phyloP scores from a whole-genome alignment of 1,140 invertebrate genomes.

The Drosophila virilis region DNA sequence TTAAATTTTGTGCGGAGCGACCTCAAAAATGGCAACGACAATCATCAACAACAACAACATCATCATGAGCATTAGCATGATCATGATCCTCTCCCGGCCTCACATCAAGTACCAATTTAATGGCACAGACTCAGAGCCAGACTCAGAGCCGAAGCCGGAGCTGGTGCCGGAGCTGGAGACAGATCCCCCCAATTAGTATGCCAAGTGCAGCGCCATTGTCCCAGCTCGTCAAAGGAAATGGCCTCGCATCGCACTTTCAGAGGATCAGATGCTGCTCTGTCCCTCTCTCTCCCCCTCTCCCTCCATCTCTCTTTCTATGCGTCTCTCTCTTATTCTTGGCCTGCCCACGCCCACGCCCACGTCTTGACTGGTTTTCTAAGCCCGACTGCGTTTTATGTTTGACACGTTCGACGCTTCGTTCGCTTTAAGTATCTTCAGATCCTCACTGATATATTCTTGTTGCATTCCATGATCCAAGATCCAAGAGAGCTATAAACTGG shows the following conservation, averaged over 20 bases:
- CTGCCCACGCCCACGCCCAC: constrained; percentile 36
- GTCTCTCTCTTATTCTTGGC: not conserved
- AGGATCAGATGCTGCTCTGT: constrained; percentile 37
- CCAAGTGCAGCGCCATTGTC: constrained; percentile 35
- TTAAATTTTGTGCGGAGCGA: constrained; percentile 61
- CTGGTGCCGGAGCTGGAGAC: not conserved
- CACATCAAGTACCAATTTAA: constrained; percentile 70
- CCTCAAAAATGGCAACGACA: constrained; percentile 67
- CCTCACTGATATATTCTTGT: not conserved
- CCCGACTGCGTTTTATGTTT: constrained; percentile 56
- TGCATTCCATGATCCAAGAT: constrained; percentile 25
- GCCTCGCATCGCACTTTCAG: constrained; percentile 14
- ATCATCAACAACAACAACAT: constrained; percentile 7
- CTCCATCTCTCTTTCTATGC: not conserved
- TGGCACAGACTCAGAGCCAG: constrained; percentile 50
- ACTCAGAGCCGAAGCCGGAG: constrained; percentile 11
- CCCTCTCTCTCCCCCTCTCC: not conserved
- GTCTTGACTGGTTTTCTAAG: constrained; percentile 18
- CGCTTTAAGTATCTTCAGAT: constrained; percentile 37
- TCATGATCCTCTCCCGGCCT: constrained; percentile 13
- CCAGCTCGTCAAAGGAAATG: constrained; percentile 41
- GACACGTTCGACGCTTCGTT: constrained; percentile 57
- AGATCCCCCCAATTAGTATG: constrained; percentile 57
- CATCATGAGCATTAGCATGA: constrained; percentile 1
- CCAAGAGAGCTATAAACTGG: constrained; percentile 1